Evolutionary conservation across 1,140 invertebrate genomes (phyloP).

Genomic region (Drosophila tristis): DNA sequence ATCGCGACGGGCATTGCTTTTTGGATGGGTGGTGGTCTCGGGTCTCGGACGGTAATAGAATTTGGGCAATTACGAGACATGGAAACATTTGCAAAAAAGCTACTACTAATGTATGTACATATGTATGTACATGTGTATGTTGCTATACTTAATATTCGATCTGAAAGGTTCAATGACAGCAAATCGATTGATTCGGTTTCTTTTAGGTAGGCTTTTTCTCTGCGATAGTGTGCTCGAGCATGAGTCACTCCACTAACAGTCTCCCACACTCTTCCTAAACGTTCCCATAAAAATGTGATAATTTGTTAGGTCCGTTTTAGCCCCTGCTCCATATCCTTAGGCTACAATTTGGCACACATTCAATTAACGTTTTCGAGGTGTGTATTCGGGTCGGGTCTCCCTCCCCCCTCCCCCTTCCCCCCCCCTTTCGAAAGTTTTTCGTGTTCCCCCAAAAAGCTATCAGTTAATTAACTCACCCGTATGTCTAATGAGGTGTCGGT

Average conservation of each 20-base stretch:
- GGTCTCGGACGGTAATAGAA: slow-evolving; percentile 24
- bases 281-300: slow-evolving; percentile 10
- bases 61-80: slow-evolving; percentile 12
- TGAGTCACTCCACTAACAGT: slow-evolving; percentile 27
- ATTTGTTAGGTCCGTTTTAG: slow-evolving; percentile 12
- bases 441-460: slow-evolving; percentile 56
- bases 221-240: slow-evolving; percentile 19
- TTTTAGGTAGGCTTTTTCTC: slow-evolving; percentile 8
- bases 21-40: slow-evolving; percentile 4
- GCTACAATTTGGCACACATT: slow-evolving; percentile 30
- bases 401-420: slow-evolving; percentile 6
- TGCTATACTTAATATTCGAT: slow-evolving; percentile 6
- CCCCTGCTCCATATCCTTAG: slow-evolving; percentile 24
- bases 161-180: slow-evolving; percentile 52
- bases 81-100: neutral
- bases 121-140: no score
- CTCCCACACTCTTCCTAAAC: neutral
- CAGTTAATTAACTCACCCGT: slow-evolving; percentile 58
- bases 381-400: slow-evolving; percentile 1
- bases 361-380: slow-evolving; percentile 51
- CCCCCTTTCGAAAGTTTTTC: slow-evolving; percentile 12
- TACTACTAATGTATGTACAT: no score
- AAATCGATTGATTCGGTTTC: slow-evolving; percentile 42
- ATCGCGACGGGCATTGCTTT: slow-evolving; percentile 7
- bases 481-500: no score